phyloP scores from a whole-genome alignment of 2,113 vertebrate species.

The Sitta europaea region DNA sequence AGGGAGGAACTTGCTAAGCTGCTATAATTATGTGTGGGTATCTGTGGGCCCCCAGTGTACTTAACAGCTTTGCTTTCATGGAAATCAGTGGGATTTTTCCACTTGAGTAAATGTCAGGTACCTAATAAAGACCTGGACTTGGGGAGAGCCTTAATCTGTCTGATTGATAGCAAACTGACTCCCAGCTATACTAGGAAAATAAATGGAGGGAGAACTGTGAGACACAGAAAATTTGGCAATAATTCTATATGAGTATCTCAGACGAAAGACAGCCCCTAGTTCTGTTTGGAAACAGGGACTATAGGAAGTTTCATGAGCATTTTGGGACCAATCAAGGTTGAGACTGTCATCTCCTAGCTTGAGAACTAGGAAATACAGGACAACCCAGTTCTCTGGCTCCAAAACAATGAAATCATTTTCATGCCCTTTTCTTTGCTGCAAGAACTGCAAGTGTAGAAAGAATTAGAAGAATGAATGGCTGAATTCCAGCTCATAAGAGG shows the following conservation, averaged over 20 bases:
- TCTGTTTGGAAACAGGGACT: constrained; percentile 29
- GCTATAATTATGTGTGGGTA: background rate
- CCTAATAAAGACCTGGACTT: background rate
- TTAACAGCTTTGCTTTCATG: background rate
- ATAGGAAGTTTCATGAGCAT: constrained; percentile 1
- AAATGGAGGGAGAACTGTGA: background rate
- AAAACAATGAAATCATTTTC: background rate
- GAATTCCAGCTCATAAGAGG: background rate
- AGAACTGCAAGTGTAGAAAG: background rate
- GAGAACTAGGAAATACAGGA: background rate
- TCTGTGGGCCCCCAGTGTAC: background rate
- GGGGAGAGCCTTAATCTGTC: background rate
- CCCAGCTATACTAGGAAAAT: background rate
- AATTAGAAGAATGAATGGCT: background rate
- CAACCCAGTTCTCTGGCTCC: background rate
- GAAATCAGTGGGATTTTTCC: background rate
- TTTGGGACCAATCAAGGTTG: background rate
- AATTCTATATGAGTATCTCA: background rate
- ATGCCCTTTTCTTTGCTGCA: background rate
- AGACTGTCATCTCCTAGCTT: background rate
- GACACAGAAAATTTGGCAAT: background rate
- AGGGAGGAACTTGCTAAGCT: background rate
- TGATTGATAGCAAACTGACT: background rate
- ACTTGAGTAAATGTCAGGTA: background rate
- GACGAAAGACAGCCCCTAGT: background rate